Evolutionary conservation across 2,797 vertebrate genomes (phyloP).

Genomic region (Pangasius larnaudii): DNA sequence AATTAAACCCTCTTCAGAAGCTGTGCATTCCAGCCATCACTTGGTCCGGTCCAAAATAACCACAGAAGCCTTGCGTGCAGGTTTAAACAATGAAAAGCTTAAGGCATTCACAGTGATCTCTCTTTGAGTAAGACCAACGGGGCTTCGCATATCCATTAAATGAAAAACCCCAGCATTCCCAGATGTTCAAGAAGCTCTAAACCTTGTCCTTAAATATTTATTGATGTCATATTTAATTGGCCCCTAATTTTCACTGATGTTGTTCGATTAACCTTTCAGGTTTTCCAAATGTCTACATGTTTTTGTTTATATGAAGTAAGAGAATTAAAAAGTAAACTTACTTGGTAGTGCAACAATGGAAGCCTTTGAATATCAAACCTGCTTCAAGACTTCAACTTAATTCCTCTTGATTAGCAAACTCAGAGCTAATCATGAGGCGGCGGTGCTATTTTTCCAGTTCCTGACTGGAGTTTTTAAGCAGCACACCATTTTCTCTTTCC

Average conservation of each 20-base stretch:
- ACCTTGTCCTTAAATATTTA: conserved; percentile 59
- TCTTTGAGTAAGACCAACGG: conserved; percentile 60
- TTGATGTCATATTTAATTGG: conserved; percentile 45
- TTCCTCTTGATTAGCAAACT: conserved; percentile 14
- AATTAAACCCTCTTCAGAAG: conserved; percentile 37
- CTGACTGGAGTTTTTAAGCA: neutral
- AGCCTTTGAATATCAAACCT: conserved; percentile 29
- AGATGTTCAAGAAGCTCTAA: conserved; percentile 69
- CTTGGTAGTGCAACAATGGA: conserved; percentile 7
- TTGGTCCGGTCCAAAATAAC: conserved; percentile 31
- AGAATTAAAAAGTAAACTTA: conserved; percentile 23
- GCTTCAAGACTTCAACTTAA: conserved; percentile 16
- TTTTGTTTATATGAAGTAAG: conserved; percentile 26
- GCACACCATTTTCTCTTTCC: conserved; percentile 4
- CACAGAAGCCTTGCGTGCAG: conserved; percentile 22
- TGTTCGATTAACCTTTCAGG: conserved; percentile 47
- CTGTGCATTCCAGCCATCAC: conserved; percentile 46
- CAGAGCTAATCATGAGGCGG: conserved; percentile 1
- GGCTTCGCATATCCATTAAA: conserved; percentile 62
- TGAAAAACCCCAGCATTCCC: conserved; percentile 70
- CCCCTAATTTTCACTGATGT: conserved; percentile 38
- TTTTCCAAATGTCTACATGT: conserved; percentile 11
- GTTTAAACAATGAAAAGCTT: conserved; percentile 57
- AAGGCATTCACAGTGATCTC: conserved; percentile 54
- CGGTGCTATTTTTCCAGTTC: conserved; percentile 31